Conservation (phyloP, 1,140 invertebrate genomes). For the Steinernema feltiae region DNA sequence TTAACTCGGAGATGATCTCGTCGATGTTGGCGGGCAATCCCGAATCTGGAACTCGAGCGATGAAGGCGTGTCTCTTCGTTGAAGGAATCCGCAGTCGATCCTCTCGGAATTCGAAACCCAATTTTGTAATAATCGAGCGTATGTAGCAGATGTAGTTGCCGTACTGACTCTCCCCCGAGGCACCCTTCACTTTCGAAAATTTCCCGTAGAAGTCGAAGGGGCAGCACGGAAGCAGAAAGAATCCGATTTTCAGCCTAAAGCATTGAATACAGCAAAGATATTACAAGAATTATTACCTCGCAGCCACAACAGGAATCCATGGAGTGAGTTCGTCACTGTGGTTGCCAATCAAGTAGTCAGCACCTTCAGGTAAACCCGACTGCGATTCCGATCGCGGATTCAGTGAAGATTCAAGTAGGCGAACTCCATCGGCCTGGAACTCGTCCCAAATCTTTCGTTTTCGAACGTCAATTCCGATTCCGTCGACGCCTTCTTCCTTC, state of each 20-base stretch:
- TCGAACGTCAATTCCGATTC: slow-evolving; percentile 81
- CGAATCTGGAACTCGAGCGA: neutral
- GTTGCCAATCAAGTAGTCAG: slow-evolving; percentile 93
- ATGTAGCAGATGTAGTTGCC: slow-evolving; percentile 74
- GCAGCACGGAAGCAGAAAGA: slow-evolving; percentile 89
- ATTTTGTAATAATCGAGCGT: slow-evolving; percentile 66
- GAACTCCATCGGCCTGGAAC: slow-evolving; percentile 60
- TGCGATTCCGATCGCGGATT: slow-evolving; percentile 69
- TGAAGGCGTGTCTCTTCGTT: slow-evolving; percentile 67
- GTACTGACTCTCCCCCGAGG: slow-evolving; percentile 56
- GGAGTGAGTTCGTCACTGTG: slow-evolving; percentile 96
- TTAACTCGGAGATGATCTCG: slow-evolving; percentile 19
- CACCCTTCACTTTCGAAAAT: slow-evolving; percentile 60
- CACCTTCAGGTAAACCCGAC: slow-evolving; percentile 67
- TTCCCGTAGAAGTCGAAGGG: slow-evolving; percentile 79
- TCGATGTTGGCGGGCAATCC: slow-evolving; percentile 7
- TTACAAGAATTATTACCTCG: slow-evolving; percentile 60
- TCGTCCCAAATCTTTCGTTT: slow-evolving; percentile 81
- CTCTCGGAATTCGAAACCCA: slow-evolving; percentile 71
- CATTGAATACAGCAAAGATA: neutral
- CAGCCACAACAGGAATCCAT: slow-evolving; percentile 88
- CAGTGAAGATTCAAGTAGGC: slow-evolving; percentile 62
- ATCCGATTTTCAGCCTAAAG: slow-evolving; percentile 61
- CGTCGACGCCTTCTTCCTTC: slow-evolving; percentile 59
- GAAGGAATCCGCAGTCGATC: slow-evolving; percentile 90